These are phyloP conservation scores for Tinea semifulvella DNA, from an alignment of 2,888 invertebrate genomes.

Conservation along the genomic window DNA sequence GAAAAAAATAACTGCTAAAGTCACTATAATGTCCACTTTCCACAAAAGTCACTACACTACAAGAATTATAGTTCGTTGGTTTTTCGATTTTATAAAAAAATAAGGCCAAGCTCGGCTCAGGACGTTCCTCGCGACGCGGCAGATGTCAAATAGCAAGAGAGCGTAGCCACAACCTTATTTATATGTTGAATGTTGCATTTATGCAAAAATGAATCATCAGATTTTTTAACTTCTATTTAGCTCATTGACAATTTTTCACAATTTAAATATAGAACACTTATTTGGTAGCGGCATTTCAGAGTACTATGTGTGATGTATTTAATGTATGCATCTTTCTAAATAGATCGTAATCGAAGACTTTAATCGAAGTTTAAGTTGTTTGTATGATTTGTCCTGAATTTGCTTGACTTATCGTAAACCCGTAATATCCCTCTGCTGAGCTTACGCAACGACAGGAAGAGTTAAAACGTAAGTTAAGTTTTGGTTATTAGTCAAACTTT, in stretches of 20 bases:
- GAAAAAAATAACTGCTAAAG: neutral
- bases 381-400: too few relatives aligned
- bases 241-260: conserved; percentile 3
- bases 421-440: too few relatives aligned
- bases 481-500: too few relatives aligned
- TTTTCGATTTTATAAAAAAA: conserved; percentile 8
- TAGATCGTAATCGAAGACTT: too few relatives aligned
- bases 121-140: neutral
- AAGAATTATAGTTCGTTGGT: conserved; percentile 4
- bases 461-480: too few relatives aligned
- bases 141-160: conserved; percentile 9
- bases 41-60: conserved; percentile 9
- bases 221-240: neutral
- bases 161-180: conserved; percentile 10
- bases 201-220: conserved; percentile 6
- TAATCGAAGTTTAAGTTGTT: too few relatives aligned
- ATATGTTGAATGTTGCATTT: conserved; percentile 7
- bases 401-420: too few relatives aligned
- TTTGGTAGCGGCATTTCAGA: too few relatives aligned
- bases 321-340: too few relatives aligned
- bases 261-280: too few relatives aligned
- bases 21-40: conserved; percentile 7
- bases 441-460: too few relatives aligned
- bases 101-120: conserved; percentile 2
- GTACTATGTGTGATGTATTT: too few relatives aligned